A percentile compares a stretch with the other conserved stretches of the same genome.
Conservation (phyloP, 2,113 vertebrate species). For the Myodes glareolus region DNA sequence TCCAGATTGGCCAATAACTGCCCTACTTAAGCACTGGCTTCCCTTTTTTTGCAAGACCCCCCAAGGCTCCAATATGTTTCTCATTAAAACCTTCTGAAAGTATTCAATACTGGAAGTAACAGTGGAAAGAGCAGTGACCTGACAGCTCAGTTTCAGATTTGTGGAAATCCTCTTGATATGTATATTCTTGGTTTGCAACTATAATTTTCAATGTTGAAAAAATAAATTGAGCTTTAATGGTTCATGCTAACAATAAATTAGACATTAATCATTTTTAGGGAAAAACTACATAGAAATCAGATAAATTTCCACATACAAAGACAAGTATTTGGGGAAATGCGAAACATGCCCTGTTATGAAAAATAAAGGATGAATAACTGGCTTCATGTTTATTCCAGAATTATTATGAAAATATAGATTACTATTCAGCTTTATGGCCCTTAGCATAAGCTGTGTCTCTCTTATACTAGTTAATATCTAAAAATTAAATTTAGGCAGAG, state of each 20-base stretch:
- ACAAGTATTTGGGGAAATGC: background rate
- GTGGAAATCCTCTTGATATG: background rate
- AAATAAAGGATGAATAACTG: background rate
- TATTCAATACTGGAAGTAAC: background rate
- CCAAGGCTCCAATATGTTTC: background rate
- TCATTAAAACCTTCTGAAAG: conserved; percentile 25
- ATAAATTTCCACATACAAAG: background rate
- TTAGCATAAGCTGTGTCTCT: background rate
- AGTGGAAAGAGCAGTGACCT: background rate
- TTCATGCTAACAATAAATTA: background rate
- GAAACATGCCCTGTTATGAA: background rate
- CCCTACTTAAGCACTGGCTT: background rate
- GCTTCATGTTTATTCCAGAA: background rate
- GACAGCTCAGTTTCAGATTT: background rate
- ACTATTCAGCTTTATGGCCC: background rate
- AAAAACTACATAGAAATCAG: conserved; percentile 37
- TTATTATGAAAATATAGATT: background rate
- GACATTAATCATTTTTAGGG: background rate
- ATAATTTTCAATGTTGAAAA: conserved; percentile 11
- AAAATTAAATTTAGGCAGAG: conserved; percentile 24
- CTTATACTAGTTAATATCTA: background rate
- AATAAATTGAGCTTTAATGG: background rate
- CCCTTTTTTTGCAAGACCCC: background rate
- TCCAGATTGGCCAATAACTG: background rate
- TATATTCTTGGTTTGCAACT: background rate